A percentile compares a stretch with the other conserved stretches of the same genome.
phyloP scores from a whole-genome alignment of 2,888 invertebrate genomes.

The Anorthoa munda region DNA sequence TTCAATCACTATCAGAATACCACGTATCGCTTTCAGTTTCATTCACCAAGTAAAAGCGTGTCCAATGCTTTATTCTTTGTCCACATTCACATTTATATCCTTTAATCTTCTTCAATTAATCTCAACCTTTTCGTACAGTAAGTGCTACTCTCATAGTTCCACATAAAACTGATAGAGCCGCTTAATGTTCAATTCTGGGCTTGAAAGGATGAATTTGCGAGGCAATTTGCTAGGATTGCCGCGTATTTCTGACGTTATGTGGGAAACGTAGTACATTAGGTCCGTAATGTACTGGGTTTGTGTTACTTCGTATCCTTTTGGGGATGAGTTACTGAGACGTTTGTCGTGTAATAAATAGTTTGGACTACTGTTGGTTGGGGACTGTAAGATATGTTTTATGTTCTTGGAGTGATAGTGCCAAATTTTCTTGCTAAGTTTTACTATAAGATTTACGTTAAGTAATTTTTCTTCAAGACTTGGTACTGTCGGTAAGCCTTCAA shows the following conservation, averaged over 20 bases:
- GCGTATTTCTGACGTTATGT: conserved; percentile 57
- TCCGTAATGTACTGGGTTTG: conserved; percentile 52
- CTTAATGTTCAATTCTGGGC: conserved; percentile 66
- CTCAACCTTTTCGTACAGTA: conserved; percentile 46
- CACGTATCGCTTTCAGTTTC: conserved; percentile 16
- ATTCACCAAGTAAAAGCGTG: conserved; percentile 23
- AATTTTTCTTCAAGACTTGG: too few species aligned
- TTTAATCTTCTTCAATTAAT: conserved; percentile 52
- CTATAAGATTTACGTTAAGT: too few species aligned
- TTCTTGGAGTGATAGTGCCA: conserved; percentile 1
- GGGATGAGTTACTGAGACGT: conserved; percentile 45
- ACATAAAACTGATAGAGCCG: conserved; percentile 65
- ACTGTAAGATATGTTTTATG: background rate
- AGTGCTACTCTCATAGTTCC: conserved; percentile 61
- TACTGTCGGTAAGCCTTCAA: too few species aligned
- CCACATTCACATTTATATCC: conserved; percentile 18
- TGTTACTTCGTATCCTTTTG: conserved; percentile 60
- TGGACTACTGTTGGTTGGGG: background rate
- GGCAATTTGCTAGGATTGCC: conserved; percentile 72
- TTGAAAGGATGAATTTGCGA: conserved; percentile 69
- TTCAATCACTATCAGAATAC: background rate
- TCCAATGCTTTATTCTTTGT: conserved; percentile 22
- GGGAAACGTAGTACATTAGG: conserved; percentile 54
- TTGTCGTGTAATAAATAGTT: conserved; percentile 38
- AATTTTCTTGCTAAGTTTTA: background rate